These are phyloP conservation scores for Sebastes kiyomatsui DNA, from an alignment of 2,797 vertebrate species.

Conservation along the genomic window DNA sequence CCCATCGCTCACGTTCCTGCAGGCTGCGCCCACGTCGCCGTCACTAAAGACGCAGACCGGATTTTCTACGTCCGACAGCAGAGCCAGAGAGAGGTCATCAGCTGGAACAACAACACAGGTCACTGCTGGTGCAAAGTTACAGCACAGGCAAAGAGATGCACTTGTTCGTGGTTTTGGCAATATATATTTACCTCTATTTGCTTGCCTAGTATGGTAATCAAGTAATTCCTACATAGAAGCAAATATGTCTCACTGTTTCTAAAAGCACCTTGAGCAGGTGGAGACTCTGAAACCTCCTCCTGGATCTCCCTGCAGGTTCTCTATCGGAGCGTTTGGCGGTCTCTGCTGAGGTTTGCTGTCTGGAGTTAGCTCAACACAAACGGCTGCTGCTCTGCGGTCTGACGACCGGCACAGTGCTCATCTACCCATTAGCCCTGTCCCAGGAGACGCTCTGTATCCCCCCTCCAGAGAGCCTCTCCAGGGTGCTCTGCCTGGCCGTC, in stretches of 20 bases:
- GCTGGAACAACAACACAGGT: constrained; percentile 85
- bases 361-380: constrained; percentile 81
- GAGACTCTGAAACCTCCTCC: not conserved
- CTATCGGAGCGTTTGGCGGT: constrained; percentile 61
- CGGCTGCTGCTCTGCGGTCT: constrained; percentile 84
- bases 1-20: constrained; percentile 69
- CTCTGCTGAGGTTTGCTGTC: constrained; percentile 78
- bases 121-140: not conserved
- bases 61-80: constrained; percentile 81
- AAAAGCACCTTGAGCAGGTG: not conserved
- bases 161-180: not conserved
- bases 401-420: constrained; percentile 81
- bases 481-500: constrained; percentile 68
- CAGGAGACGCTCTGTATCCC: constrained; percentile 84
- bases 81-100: constrained; percentile 77
- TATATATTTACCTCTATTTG: not conserved
- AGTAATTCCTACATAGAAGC: not conserved
- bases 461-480: constrained; percentile 79
- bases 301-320: constrained; percentile 66
- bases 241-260: not conserved
- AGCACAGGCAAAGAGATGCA: not conserved
- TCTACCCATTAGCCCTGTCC: constrained; percentile 81
- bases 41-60: constrained; percentile 72
- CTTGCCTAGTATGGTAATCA: not conserved
- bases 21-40: constrained; percentile 63